These are phyloP conservation scores for Drosophila insularis DNA, from an alignment of 1,140 invertebrate genomes.

Conservation along the genomic window DNA sequence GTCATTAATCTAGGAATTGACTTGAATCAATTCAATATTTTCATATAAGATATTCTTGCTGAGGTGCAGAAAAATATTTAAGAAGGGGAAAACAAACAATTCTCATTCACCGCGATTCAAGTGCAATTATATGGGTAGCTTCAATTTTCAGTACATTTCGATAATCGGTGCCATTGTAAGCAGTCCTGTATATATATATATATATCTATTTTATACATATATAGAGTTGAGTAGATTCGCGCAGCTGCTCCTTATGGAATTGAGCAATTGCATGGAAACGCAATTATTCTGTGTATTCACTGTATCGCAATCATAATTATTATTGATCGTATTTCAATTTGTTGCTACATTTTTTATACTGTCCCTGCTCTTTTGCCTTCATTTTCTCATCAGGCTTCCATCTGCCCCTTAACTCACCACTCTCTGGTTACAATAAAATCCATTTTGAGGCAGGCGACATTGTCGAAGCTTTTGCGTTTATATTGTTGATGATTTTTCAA, in stretches of 20 bases:
- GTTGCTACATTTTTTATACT: constrained; percentile 70
- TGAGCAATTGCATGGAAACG: constrained; percentile 79
- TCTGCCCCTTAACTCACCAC: not conserved
- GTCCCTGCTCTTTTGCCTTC: constrained; percentile 5
- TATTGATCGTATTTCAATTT: constrained; percentile 79
- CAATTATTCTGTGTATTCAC: constrained; percentile 77
- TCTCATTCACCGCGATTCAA: constrained; percentile 12
- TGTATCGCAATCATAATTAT: constrained; percentile 72
- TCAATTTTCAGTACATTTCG: constrained; percentile 38
- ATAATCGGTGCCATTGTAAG: constrained; percentile 39
- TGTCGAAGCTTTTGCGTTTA: constrained; percentile 47
- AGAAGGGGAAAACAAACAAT: not conserved
- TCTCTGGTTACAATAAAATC: constrained; percentile 51
- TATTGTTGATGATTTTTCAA: constrained; percentile 78
- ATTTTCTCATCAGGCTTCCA: no score
- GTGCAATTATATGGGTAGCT: constrained; percentile 41
- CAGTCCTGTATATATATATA: not conserved
- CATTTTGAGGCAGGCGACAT: constrained; percentile 50
- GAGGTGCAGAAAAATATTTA: not conserved
- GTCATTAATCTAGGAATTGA: no score
- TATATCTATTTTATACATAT: not conserved
- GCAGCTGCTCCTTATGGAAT: constrained; percentile 65
- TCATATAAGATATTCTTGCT: not conserved
- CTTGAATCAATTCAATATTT: no score
- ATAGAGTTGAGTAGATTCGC: constrained; percentile 3